These are phyloP conservation scores for Phyllotreta cruciferae DNA, from an alignment of 2,888 invertebrate genomes.

Conservation along the genomic window DNA sequence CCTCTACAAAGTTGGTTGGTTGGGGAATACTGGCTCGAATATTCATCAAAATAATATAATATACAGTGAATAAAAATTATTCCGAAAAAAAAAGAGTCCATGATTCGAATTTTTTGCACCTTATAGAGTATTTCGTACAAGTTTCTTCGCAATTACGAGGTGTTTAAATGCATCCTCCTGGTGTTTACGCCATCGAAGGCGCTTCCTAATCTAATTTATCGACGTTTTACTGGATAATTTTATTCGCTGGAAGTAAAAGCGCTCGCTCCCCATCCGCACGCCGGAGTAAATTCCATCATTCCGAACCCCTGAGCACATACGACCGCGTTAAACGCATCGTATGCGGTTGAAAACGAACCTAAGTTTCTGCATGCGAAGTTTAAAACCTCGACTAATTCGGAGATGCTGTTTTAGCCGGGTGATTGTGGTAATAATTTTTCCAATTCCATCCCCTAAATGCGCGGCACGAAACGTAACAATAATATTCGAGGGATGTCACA, in stretches of 20 bases:
- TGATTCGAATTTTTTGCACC: no score
- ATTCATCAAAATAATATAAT: no score
- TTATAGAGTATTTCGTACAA: no score
- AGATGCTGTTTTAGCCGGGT: not conserved
- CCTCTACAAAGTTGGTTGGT: no score
- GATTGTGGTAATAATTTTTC: not conserved
- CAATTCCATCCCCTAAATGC: no score
- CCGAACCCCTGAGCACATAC: slow-evolving; percentile 20
- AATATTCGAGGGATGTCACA: slow-evolving; percentile 25
- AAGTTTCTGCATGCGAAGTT: slow-evolving; percentile 3
- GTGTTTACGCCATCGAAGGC: not conserved
- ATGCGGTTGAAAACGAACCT: slow-evolving; percentile 14
- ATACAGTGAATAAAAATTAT: no score
- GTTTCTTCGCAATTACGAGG: no score
- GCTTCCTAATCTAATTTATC: not conserved
- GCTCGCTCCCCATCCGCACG: slow-evolving; percentile 8
- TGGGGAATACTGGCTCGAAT: no score
- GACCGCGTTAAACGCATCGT: slow-evolving; percentile 21
- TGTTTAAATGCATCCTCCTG: not conserved
- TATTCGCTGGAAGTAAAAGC: slow-evolving; percentile 13
- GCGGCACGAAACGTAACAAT: slow-evolving; percentile 37
- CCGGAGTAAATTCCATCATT: slow-evolving; percentile 22
- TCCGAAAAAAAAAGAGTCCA: no score
- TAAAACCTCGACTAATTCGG: no score
- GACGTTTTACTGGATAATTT: slow-evolving; percentile 3